These are phyloP conservation scores for Harpagifer antarcticus DNA, from an alignment of 2,797 vertebrate species.

Conservation along the genomic window DNA sequence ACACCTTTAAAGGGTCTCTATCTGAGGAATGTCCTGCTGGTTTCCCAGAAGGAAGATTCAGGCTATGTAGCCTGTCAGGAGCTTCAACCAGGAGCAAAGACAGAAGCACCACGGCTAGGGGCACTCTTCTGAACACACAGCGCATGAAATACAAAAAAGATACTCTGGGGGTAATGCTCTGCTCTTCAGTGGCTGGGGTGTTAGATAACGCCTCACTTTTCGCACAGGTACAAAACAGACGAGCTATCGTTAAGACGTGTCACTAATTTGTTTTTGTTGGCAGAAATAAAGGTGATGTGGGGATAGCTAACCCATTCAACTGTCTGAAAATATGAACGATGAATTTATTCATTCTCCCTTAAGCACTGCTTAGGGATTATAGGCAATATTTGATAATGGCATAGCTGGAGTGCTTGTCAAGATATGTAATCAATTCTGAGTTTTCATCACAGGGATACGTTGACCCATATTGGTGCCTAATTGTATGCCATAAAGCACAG, in stretches of 20 bases:
- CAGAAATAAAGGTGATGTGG: slow-evolving; percentile 57
- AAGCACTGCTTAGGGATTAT: slow-evolving; percentile 56
- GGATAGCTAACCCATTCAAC: slow-evolving; percentile 55
- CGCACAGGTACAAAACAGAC: slow-evolving; percentile 62
- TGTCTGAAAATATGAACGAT: slow-evolving; percentile 58
- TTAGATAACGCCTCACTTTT: slow-evolving; percentile 65
- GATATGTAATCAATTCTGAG: slow-evolving; percentile 61
- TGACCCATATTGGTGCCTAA: slow-evolving; percentile 58
- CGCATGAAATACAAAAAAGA: slow-evolving; percentile 53
- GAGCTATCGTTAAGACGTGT: slow-evolving; percentile 58
- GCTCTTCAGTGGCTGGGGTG: slow-evolving; percentile 45
- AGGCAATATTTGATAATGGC: slow-evolving; percentile 64
- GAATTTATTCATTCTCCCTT: slow-evolving; percentile 58
- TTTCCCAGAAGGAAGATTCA: slow-evolving; percentile 71
- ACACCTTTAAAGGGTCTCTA: slow-evolving; percentile 66
- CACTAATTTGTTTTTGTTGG: slow-evolving; percentile 67
- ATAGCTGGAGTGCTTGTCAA: slow-evolving; percentile 55
- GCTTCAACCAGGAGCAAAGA: slow-evolving; percentile 76
- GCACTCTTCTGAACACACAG: slow-evolving; percentile 67
- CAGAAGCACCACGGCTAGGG: slow-evolving; percentile 57
- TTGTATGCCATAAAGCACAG: slow-evolving; percentile 36
- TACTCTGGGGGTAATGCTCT: slow-evolving; percentile 33
- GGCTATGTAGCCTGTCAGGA: slow-evolving; percentile 70
- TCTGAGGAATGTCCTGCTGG: slow-evolving; percentile 72
- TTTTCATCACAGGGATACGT: slow-evolving; percentile 49